Evolutionary conservation across 1,140 invertebrate genomes (phyloP), one percentile per base, ranked within the genome.

Genomic region (Drosophila athabasca): DNA sequence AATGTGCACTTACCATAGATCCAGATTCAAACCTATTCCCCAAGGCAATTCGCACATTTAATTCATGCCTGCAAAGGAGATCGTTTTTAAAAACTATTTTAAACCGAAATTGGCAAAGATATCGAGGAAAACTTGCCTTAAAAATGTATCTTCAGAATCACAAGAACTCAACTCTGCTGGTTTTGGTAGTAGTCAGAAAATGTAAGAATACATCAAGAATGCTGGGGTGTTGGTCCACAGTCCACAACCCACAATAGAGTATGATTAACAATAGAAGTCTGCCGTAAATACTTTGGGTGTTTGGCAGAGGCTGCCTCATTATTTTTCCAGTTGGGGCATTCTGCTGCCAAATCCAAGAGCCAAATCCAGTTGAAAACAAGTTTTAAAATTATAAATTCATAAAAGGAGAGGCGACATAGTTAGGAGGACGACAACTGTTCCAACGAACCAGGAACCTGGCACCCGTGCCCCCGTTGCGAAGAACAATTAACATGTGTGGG

Each of bases 331-430:
- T 9, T 29, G 61, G 17, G n/a, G 41, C 46, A 48, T 62, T 59
- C 51, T 22, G 46, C 61, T 82, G 70, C 53, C 74, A 65, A 68
- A 74, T 62, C 39, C 60, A 77, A 66, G 46, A 60, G 55, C 58
- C 58, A 79, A 85, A 77, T 64, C 62, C 66, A 74, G 67, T 72
- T 76, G 78, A 65, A 73, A 77, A 60, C 66, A 67, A 81, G 75
- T 82, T 76, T 69, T 82, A 64, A 87, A 75, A 87, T 90, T 79
- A 82, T 82, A 65, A 79, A 82, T 90, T 68, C 80, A 89, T 72
- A 79, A 84, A 89, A 83, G 59, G 24, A 13, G 0, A 35, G 31
- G 26, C 22, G 0, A 39, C 9, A 39, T 13, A 39, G 35, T 39
- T 31, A 17, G 39, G 64, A 35, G 29, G 41, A 24, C 29, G 2